These are phyloP conservation scores for Sus scrofa DNA, from an alignment of 2,113 vertebrate species.

Conservation along the genomic window DNA sequence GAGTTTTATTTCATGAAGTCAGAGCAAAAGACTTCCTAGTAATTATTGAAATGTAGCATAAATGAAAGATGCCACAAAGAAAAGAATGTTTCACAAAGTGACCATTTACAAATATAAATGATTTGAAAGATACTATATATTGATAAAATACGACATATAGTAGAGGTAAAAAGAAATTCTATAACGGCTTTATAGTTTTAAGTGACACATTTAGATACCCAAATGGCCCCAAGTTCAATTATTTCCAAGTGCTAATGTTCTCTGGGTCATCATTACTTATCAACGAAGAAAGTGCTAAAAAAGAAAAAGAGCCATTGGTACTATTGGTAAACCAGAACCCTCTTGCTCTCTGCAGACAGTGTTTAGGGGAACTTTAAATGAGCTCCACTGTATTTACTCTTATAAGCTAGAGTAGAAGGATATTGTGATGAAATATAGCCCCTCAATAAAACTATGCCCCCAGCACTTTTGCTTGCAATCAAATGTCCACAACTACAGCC, in stretches of 20 bases:
- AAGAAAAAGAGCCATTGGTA: background rate
- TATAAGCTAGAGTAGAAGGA: background rate
- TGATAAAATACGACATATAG: background rate
- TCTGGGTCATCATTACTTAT: background rate
- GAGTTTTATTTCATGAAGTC: background rate
- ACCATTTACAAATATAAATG: background rate
- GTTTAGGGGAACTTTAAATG: background rate
- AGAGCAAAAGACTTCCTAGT: background rate
- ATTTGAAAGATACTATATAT: background rate
- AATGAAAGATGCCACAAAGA: background rate
- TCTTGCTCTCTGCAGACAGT: background rate
- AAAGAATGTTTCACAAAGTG: background rate
- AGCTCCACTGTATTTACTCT: background rate
- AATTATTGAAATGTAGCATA: background rate
- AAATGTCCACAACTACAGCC: conserved; percentile 19
- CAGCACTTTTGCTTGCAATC: conserved; percentile 22
- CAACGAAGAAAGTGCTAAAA: background rate
- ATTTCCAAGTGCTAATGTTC: background rate
- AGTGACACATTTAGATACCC: background rate
- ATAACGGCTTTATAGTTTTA: background rate
- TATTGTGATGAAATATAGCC: conserved; percentile 51
- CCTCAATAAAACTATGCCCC: conserved; percentile 24
- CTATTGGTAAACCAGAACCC: background rate
- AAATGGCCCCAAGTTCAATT: background rate
- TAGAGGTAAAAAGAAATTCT: background rate